Base-by-base conservation (phyloP, 2,113 vertebrate species). In the Neotoma lepida region DNA sequence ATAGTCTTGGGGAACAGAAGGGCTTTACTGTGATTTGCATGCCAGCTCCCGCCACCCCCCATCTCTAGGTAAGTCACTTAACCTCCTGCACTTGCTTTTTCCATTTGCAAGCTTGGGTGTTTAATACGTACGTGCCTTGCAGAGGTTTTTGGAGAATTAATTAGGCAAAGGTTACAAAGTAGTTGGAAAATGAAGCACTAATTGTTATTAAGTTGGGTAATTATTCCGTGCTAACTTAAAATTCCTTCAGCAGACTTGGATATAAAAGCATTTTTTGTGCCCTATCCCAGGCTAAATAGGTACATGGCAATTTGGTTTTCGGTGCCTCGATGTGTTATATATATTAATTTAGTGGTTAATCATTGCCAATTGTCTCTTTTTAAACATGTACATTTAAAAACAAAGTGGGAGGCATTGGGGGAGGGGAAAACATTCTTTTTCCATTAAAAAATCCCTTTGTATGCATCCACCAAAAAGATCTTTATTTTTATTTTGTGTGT, bases 111-210 rank as follows among this genome's bases (percentile, higher is more conserved):
- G 91, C 74, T 85, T 85, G 82, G 58, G 61, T 77, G 30, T 95
- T 96, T 94, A 91, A 93, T 94, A 85, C 63, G 64, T 73, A 54
- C 66, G 56, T 78, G 71, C 86, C 63, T 95, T 58, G 28, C 64
- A 81, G 90, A 92, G 78, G 71, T 49, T 95, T 96, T 89, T 28
- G 86, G 97, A 94, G 96, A 97, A 94, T 96, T 96, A 95, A 96
- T 96, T 96, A 96, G 84, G 86, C 82, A 96, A 91, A 95, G 49
- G 78, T 97, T 96, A 92, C 78, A 76, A 92, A 85, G 91, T 94
- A 84, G 86, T 94, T 94, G 84, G 93, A 96, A 96, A 81, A 92
- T 90, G 91, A 93, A 96, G 84, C 90, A 88, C 71, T 84, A 64
- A 90, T 77, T 90, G 39, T 95, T 95, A 88, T 93, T 94, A 97